Percentiles rank a stretch among this genome's conserved stretches.
These are phyloP conservation scores for Atherinomorus stipes DNA, from an alignment of 2,113 vertebrate species.

Conservation along the genomic window DNA sequence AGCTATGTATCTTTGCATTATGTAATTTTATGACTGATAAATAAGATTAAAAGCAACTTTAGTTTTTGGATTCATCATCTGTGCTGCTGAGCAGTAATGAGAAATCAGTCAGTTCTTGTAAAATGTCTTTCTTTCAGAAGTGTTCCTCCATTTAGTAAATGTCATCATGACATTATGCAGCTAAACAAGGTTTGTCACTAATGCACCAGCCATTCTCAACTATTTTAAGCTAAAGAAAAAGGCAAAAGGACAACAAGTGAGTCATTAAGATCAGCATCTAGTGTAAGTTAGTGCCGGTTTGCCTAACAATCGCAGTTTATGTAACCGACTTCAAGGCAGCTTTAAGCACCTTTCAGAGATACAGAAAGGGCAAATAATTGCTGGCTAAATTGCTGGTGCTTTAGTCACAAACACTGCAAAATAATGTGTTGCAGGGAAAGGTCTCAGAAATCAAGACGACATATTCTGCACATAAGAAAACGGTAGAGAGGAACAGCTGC, in stretches of 20 bases:
- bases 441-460: constrained; percentile 13
- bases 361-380: constrained; percentile 24
- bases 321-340: constrained; percentile 34
- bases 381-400: constrained; percentile 36
- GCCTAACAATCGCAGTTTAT: constrained; percentile 22
- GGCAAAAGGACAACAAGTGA: constrained; percentile 10
- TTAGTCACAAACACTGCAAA: constrained; percentile 47
- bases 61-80: neutral
- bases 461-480: constrained; percentile 7
- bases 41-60: neutral
- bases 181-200: neutral
- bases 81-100: neutral
- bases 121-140: constrained; percentile 1
- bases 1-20: neutral
- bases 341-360: constrained; percentile 42
- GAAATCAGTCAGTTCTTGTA: neutral
- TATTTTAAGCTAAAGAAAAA: constrained; percentile 21
- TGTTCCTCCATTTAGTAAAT: neutral
- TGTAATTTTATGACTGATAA: too few species aligned
- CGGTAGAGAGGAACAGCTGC: neutral
- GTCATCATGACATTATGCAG: neutral
- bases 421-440: constrained; percentile 19
- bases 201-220: neutral
- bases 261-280: constrained; percentile 22
- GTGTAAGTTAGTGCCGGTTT: neutral